Evolutionary conservation across 2,888 invertebrate genomes (phyloP).

Genomic region (Himalopsyche japonica): DNA sequence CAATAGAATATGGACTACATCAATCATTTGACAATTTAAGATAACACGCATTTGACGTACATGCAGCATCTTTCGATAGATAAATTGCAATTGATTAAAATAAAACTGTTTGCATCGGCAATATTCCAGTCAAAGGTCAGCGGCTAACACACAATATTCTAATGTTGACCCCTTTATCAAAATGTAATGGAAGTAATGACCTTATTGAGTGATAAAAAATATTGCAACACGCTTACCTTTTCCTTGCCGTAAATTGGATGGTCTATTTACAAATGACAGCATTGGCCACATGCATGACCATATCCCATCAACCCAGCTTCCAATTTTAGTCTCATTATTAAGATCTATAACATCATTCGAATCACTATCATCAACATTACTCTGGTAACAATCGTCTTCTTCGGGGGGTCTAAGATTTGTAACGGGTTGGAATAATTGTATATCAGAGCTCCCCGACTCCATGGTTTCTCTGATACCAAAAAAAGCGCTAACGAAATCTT

Average conservation of each 20-base stretch:
- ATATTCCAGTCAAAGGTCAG: neutral
- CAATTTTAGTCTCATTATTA: constrained; percentile 16
- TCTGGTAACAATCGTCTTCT: neutral
- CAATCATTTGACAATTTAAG: neutral
- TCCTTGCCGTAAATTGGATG: constrained; percentile 68
- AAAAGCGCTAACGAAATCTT: neutral
- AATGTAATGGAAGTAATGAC: neutral
- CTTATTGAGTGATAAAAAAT: constrained; percentile 8
- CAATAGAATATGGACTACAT: neutral
- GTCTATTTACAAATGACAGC: constrained; percentile 81
- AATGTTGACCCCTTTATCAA: neutral
- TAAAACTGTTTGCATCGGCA: neutral
- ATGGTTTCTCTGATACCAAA: neutral
- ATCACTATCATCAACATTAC: neutral
- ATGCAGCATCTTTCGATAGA: neutral
- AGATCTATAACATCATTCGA: constrained; percentile 16
- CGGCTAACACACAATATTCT: neutral
- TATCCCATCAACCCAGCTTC: constrained; percentile 76
- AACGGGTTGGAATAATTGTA: neutral
- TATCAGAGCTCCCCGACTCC: neutral
- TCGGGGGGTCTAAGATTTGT: neutral
- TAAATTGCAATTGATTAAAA: neutral
- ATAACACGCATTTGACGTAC: neutral
- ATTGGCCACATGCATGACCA: constrained; percentile 88
- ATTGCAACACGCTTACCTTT: constrained; percentile 54